phyloP scores from a whole-genome alignment of 2,797 vertebrate species.

The Muscicapa comitata region DNA sequence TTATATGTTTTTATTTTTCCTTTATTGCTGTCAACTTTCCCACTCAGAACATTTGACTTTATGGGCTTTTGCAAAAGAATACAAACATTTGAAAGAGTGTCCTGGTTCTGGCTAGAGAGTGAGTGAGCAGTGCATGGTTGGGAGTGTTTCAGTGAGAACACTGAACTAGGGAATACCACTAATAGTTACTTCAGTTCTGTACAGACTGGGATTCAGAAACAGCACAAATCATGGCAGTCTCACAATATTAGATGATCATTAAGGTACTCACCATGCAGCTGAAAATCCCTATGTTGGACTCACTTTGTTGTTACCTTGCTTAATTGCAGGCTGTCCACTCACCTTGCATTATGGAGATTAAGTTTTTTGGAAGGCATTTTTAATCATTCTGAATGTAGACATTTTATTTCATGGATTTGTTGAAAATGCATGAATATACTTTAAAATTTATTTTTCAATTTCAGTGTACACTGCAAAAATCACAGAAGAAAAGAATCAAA shows the following conservation, averaged over 20 bases:
- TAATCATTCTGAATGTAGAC: background rate
- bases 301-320: background rate
- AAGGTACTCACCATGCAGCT: background rate
- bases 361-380: background rate
- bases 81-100: background rate
- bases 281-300: background rate
- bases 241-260: background rate
- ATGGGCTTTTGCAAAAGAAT: background rate
- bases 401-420: background rate
- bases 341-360: background rate
- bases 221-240: background rate
- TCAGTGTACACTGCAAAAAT: conserved; percentile 65
- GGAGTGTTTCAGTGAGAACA: background rate
- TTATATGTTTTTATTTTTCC: background rate
- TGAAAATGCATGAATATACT: background rate
- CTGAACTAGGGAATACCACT: background rate
- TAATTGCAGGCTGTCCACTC: background rate
- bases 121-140: background rate
- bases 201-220: background rate
- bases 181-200: background rate
- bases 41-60: background rate
- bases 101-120: background rate
- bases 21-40: background rate
- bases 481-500: conserved; percentile 46
- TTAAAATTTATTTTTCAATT: background rate